Conservation (phyloP, 2,888 invertebrate genomes). For the Myathropa florea region DNA sequence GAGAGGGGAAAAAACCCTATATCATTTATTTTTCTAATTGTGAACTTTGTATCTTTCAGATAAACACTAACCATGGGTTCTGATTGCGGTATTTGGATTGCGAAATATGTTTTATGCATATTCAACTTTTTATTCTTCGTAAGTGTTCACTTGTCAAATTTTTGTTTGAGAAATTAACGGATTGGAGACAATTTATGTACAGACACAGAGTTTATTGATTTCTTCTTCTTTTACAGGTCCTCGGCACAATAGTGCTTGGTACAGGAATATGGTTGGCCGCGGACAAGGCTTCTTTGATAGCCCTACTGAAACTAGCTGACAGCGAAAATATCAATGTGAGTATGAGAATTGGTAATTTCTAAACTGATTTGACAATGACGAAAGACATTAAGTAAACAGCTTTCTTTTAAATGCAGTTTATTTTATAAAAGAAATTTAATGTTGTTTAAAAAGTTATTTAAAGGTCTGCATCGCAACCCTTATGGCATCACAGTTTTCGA, state of each 20-base stretch:
- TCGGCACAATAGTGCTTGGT: constrained; percentile 84
- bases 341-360: constrained; percentile 56
- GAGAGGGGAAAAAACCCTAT: neutral
- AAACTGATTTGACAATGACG: neutral
- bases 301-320: constrained; percentile 83
- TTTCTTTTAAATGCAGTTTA: neutral
- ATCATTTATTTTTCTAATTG: constrained; percentile 6
- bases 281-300: constrained; percentile 86
- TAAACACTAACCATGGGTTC: constrained; percentile 77
- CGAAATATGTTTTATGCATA: constrained; percentile 87
- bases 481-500: no score
- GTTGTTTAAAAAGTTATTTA: no score
- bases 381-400: neutral
- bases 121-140: constrained; percentile 88
- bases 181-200: constrained; percentile 2
- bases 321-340: constrained; percentile 83
- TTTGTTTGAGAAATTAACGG: no score
- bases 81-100: constrained; percentile 85
- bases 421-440: no score
- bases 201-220: constrained; percentile 31
- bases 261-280: constrained; percentile 87
- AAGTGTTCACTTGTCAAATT: constrained; percentile 80
- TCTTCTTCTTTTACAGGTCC: constrained; percentile 74
- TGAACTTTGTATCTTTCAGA: constrained; percentile 42
- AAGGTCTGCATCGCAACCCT: no score